Evolutionary conservation across 2,113 vertebrate species (phyloP).

Genomic region (Gymnogyps californianus): DNA sequence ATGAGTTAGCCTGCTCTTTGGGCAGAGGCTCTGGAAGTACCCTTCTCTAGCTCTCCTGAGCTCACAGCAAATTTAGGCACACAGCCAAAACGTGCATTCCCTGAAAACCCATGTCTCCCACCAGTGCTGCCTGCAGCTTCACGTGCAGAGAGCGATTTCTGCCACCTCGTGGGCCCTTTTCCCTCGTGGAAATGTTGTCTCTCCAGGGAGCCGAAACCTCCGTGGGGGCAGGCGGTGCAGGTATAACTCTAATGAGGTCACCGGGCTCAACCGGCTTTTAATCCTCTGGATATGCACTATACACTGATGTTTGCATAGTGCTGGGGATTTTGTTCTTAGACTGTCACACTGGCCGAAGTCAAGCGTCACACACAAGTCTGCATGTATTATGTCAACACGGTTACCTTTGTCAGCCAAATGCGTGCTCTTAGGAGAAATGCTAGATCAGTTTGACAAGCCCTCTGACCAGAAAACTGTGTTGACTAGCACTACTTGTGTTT

Average conservation of each 20-base stretch:
- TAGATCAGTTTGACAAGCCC: conserved; percentile 17
- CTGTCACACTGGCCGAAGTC: neutral
- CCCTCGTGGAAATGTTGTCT: rapidly evolving
- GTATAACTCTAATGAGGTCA: neutral
- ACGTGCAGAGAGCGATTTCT: neutral
- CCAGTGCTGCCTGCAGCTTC: neutral
- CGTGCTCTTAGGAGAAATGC: neutral
- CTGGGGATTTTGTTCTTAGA: neutral
- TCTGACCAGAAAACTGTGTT: neutral
- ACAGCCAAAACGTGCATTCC: neutral
- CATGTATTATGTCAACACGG: neutral
- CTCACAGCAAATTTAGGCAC: neutral
- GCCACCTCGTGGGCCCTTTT: neutral
- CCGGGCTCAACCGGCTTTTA: neutral
- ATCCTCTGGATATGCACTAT: neutral
- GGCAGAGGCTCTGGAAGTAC: neutral
- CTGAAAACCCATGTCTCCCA: neutral
- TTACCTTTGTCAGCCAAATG: conserved; percentile 42
- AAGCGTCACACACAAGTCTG: neutral
- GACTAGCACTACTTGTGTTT: neutral
- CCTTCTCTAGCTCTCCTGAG: neutral
- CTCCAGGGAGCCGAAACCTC: neutral
- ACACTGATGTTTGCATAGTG: neutral
- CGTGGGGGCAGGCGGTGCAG: neutral
- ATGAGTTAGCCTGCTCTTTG: neutral